phyloP scores from a whole-genome alignment of 2,888 invertebrate species.

The Thumatha senex region DNA sequence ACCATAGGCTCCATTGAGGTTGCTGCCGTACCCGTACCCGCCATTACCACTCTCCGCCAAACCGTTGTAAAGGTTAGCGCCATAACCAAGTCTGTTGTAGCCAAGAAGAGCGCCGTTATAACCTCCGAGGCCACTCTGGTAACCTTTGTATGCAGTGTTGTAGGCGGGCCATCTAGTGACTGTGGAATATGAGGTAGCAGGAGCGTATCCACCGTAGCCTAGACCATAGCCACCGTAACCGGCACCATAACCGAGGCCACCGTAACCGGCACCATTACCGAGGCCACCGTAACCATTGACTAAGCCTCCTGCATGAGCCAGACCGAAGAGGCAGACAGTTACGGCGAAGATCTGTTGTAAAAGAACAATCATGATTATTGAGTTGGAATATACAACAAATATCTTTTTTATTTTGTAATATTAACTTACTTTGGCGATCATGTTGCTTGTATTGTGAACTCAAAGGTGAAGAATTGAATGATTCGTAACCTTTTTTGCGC shows the following conservation, averaged over 20 bases:
- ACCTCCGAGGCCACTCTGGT: neutral
- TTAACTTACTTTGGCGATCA: slow-evolving; percentile 60
- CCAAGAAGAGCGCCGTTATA: neutral
- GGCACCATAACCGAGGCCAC: slow-evolving; percentile 6
- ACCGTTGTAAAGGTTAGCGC: slow-evolving; percentile 10
- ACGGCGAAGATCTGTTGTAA: neutral
- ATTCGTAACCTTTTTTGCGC: slow-evolving; percentile 49
- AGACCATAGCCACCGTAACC: too few relatives aligned
- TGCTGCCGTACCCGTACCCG: slow-evolving; percentile 6
- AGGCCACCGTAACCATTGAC: slow-evolving; percentile 6
- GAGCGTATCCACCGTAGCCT: neutral
- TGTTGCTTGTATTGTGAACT: slow-evolving; percentile 50
- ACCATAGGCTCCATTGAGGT: neutral
- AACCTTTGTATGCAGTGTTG: too few relatives aligned
- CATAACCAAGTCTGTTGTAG: neutral
- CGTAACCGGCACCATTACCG: neutral
- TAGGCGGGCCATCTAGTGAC: slow-evolving; percentile 7
- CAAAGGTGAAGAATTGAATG: slow-evolving; percentile 58
- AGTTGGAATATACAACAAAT: neutral
- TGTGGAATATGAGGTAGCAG: slow-evolving; percentile 20
- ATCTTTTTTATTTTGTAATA: neutral
- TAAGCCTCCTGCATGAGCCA: neutral
- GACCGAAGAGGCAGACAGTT: slow-evolving; percentile 6
- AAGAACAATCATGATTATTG: too few relatives aligned
- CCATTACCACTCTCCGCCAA: neutral